Conservation (phyloP, 2,113 vertebrate species). For the Chionodraco myersi region DNA sequence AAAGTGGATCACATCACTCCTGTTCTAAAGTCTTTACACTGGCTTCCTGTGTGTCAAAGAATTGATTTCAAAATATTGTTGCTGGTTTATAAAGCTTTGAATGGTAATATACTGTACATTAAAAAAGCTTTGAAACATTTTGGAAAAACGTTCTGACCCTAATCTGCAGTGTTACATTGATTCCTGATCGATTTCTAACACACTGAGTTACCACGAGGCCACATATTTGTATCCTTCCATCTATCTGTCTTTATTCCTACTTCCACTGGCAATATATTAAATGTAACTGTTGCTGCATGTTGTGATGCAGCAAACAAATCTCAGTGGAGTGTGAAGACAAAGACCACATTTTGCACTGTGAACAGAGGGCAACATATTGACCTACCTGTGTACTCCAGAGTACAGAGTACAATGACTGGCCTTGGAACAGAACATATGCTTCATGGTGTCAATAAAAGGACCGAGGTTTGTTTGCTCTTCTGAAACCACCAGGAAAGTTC, state of each 20-base stretch:
- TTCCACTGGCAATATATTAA: neutral
- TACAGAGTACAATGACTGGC: conserved; percentile 35
- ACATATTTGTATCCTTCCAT: neutral
- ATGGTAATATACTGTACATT: neutral
- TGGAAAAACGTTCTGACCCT: neutral
- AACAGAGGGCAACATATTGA: conserved; percentile 19
- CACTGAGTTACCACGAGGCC: neutral
- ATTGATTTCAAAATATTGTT: too few species aligned
- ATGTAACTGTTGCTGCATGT: conserved; percentile 5
- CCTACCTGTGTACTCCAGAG: conserved; percentile 12
- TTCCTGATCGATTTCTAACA: neutral
- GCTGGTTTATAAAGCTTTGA: too few species aligned
- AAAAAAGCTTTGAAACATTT: neutral
- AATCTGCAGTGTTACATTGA: neutral
- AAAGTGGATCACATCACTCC: too few species aligned
- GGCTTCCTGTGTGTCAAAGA: too few species aligned
- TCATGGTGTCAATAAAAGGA: conserved; percentile 22
- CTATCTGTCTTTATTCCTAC: conserved; percentile 8
- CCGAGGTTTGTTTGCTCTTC: conserved; percentile 9
- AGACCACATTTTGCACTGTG: conserved; percentile 10
- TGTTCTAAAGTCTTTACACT: too few species aligned
- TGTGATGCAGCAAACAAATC: conserved; percentile 24
- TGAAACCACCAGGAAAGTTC: neutral
- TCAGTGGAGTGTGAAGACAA: conserved; percentile 30
- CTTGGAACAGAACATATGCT: conserved; percentile 21